Evolutionary conservation across 2,113 vertebrate species (phyloP).

Genomic region (Etheostoma spectabile): DNA sequence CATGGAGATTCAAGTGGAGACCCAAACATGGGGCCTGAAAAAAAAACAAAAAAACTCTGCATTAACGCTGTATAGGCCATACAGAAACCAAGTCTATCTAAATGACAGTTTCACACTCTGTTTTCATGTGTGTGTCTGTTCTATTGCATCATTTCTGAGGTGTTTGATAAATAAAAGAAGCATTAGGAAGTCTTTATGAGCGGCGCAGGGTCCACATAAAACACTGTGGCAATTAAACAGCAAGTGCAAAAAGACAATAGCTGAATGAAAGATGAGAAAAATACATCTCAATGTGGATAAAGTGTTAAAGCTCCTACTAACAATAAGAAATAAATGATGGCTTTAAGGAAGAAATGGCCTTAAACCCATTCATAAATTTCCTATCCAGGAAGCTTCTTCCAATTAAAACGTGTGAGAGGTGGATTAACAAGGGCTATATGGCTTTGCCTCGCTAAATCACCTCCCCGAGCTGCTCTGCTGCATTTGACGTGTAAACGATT

Average conservation of each 20-base stretch:
- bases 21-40: conserved; percentile 64
- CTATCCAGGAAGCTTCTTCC: conserved; percentile 84
- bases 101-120: conserved; percentile 45
- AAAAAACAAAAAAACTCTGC: conserved; percentile 32
- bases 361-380: conserved; percentile 85
- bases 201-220: conserved; percentile 38
- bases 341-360: conserved; percentile 81
- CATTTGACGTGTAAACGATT: conserved; percentile 85
- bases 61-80: conserved; percentile 26
- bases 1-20: conserved; percentile 76
- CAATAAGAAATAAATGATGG: conserved; percentile 82
- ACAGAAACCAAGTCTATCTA: conserved; percentile 27
- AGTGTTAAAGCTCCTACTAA: conserved; percentile 81
- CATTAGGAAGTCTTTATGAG: conserved; percentile 24
- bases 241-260: conserved; percentile 68
- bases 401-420: conserved; percentile 86
- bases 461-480: conserved; percentile 83
- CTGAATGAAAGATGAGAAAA: conserved; percentile 69
- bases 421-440: conserved; percentile 85
- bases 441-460: conserved; percentile 83
- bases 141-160: conserved; percentile 48
- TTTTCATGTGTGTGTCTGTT: conserved; percentile 35
- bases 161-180: conserved; percentile 27
- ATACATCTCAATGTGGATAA: conserved; percentile 75
- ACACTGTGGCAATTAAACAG: conserved; percentile 66